These are phyloP conservation scores for Sporophila hypoxantha DNA, from an alignment of 2,113 vertebrate genomes.

Conservation along the genomic window DNA sequence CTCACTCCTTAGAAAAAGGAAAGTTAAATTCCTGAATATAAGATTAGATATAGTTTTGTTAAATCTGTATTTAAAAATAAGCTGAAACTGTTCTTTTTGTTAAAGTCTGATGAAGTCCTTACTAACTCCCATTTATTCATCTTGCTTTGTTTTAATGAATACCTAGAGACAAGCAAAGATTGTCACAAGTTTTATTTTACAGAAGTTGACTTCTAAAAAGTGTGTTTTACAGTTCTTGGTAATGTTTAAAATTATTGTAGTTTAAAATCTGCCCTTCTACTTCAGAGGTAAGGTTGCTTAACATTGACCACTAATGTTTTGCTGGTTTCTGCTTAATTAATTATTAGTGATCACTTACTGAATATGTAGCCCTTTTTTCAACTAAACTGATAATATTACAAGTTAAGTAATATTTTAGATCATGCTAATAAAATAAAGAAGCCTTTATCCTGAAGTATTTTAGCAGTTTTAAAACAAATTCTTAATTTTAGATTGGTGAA, in stretches of 20 bases:
- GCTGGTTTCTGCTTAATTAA: background rate
- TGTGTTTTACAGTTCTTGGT: background rate
- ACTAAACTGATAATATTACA: background rate
- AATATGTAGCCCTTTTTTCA: background rate
- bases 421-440: background rate
- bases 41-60: background rate
- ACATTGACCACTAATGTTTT: background rate
- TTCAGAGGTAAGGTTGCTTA: background rate
- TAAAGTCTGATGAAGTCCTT: background rate
- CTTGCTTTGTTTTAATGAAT: background rate
- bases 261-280: background rate
- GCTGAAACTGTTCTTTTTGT: background rate
- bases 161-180: background rate
- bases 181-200: background rate
- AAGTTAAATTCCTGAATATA: background rate
- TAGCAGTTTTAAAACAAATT: background rate
- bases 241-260: background rate
- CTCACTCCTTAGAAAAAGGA: rapidly evolving
- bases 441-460: background rate
- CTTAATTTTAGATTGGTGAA: conserved; percentile 69
- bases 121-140: background rate
- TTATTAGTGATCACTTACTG: background rate
- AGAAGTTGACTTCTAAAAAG: background rate
- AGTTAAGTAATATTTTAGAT: background rate
- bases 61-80: background rate